Conservation (phyloP, 2,797 vertebrate genomes). For the Agapornis canus region DNA sequence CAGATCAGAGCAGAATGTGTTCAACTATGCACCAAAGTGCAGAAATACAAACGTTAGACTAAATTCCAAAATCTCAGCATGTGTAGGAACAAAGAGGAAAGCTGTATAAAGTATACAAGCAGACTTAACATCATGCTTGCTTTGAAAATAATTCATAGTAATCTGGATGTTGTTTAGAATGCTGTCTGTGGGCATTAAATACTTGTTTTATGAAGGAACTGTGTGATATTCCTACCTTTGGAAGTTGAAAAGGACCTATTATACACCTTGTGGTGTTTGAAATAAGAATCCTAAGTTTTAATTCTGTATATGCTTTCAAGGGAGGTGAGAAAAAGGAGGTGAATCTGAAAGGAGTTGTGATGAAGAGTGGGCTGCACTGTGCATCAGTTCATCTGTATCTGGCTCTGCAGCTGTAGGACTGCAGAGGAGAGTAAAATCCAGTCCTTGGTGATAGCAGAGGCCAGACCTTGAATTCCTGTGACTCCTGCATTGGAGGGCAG, state of each 20-base stretch:
- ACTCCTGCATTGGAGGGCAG: background rate
- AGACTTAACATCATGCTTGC: background rate
- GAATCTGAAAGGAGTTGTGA: background rate
- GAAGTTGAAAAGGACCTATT: constrained; percentile 4
- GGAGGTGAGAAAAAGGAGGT: background rate
- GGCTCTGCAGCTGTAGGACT: background rate
- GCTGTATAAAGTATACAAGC: background rate
- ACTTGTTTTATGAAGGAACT: background rate
- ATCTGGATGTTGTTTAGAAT: background rate
- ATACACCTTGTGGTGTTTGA: background rate
- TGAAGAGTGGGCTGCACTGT: background rate
- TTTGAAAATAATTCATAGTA: background rate
- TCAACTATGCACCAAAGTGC: background rate
- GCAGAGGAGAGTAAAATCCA: background rate
- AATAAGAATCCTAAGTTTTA: background rate
- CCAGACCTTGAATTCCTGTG: background rate
- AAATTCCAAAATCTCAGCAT: background rate
- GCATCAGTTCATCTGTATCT: background rate
- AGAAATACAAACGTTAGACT: background rate
- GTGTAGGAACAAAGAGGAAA: background rate
- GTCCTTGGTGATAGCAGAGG: background rate
- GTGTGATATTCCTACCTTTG: background rate
- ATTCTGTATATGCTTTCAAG: background rate
- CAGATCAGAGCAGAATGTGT: constrained; percentile 43
- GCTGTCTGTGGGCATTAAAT: background rate